Base-by-base conservation (phyloP, 2,888 invertebrate species). In the Cheilosia vulpina region DNA sequence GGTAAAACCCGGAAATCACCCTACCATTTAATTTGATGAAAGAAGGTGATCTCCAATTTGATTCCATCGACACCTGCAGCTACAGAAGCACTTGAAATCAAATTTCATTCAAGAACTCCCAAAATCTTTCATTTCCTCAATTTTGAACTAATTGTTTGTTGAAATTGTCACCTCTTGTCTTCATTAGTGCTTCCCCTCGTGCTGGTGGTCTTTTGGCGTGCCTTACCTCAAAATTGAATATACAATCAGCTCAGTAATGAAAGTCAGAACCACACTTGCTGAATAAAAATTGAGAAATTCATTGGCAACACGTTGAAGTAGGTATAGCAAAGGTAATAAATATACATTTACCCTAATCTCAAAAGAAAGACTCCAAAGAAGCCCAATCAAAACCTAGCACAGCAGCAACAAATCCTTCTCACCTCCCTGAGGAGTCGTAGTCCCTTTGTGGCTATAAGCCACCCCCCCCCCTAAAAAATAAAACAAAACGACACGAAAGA, bases 291-390 rank as follows among this genome's bases (percentile, higher is more conserved):
- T 65, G 63, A 82, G 71, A 73, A 65, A 75, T 68, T 65, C 11
- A 34, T 3, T 34, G 34, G 11, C 9, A 31, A 31, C 6, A 6
- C 7, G 6, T 31, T 31, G 31, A 31, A 31, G 31, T 31, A 7
- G 4, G 5, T 27, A 34, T 53, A 66, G 53, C n/a, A 34, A 7
- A 53, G 53, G 72, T 66, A 72, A 78, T 72, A 82, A 77, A 77
- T 77, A 72, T 47, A 78, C 21, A 78, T 83, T 72, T 68, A 57
- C 34, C 83, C 62, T 73, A 63, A 78, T 68, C 83, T 66, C 41
- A 19, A 13, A 43, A 53, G 52, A 47, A 45, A 52, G 34, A 63
- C 34, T 50, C 21, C 11, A 52, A 62, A 68, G 45, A 52, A 53
- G 21, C 19, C 65, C 57, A 69, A 77, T 62, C 62, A 24, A 47